phyloP scores from a whole-genome alignment of 2,888 invertebrate genomes.

The Scelioninae gen. 1 region DNA sequence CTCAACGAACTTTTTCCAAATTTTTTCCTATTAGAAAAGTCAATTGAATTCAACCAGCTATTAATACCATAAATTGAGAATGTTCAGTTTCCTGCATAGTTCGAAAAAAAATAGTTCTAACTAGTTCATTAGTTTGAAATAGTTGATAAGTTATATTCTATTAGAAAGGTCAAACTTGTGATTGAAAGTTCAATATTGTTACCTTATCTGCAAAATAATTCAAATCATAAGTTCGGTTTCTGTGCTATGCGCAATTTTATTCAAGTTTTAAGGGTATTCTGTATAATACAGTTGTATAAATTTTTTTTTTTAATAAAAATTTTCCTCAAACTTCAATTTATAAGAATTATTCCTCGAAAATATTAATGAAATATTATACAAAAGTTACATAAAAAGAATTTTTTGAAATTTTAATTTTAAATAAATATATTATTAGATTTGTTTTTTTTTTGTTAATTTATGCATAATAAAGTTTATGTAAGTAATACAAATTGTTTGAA shows the following conservation, averaged over 20 bases:
- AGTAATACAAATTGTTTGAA: conserved; percentile 2
- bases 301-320: too few species aligned
- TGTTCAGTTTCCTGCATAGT: background rate
- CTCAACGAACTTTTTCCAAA: too few species aligned
- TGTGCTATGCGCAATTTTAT: too few species aligned
- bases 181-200: background rate
- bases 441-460: too few species aligned
- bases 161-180: background rate
- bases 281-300: too few species aligned
- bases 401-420: too few species aligned
- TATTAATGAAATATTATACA: too few species aligned
- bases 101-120: background rate
- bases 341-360: too few species aligned
- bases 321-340: too few species aligned
- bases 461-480: background rate
- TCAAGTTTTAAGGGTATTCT: too few species aligned
- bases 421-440: too few species aligned
- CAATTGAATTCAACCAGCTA: background rate
- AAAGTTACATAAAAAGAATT: too few species aligned
- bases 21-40: background rate
- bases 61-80: background rate
- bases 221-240: background rate
- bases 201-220: background rate
- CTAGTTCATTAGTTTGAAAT: conserved; percentile 14
- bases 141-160: conserved; percentile 6